Evolutionary conservation across 2,888 invertebrate genomes (phyloP), one percentile per base, ranked within the genome.

Genomic region (Elmis aenea): DNA sequence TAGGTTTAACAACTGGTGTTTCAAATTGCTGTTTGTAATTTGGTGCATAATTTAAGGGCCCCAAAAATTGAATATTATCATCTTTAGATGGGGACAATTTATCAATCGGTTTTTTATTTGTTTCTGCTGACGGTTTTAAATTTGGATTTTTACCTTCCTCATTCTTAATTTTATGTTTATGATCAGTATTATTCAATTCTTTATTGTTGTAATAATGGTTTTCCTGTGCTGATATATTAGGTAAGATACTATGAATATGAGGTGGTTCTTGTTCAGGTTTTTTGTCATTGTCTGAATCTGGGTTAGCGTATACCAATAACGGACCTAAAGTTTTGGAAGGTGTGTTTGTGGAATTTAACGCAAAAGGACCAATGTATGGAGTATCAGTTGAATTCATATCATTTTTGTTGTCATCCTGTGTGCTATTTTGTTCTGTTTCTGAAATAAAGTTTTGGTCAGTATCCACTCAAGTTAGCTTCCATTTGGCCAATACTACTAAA

Each of bases 31-130:
- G 47, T 37, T 54, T 52, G 33, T 46, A 67, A 39, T 68, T 62
- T 6, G 71, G 69, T n/a, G n/a, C n/a, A n/a, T n/a, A n/a, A 59
- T 60, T 69, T 46, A 68, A 68, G 3, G 72, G 70, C 8, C 71
- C 71, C 39, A 67, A 61, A 50, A 69, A 68, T 2, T 66, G 56
- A 12, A 48, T 35, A 16, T 33, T 37, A 33, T 48, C 33, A 37
- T 34, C n/a, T 11, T 4, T 12, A 9, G 13, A n/a, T 6, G 16
- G 2, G 13, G 13, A 9, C 1, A 10, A 12, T 5, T 5, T 16
- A 16, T 28, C 18, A n/a, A n/a, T n/a, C 5, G 18, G 18, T 18
- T 18, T 18, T 18, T 18, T 18, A 18, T 6, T 6, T 6, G 18
- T 18, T 5, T 18, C 18, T 6, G 5, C 8, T 18, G 18, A 6